phyloP scores from a whole-genome alignment of 2,797 vertebrate genomes.

The Sternotherus odoratus region DNA sequence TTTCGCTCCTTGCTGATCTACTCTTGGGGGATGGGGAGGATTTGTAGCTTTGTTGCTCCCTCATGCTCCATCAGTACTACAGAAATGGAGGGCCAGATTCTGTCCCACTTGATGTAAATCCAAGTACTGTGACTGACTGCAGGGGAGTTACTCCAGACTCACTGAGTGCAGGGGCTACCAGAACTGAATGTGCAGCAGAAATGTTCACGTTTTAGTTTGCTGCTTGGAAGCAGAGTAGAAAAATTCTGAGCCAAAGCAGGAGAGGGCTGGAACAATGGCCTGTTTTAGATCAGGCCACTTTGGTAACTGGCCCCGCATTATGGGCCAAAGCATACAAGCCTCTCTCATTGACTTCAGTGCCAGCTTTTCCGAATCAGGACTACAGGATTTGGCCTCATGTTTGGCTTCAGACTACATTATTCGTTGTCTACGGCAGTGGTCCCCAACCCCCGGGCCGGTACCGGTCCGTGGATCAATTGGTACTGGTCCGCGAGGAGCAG shows the following conservation, averaged over 20 bases:
- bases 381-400: constrained; percentile 14
- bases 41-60: not conserved
- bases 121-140: not conserved
- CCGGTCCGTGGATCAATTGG: too few species aligned
- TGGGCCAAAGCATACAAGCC: constrained; percentile 8
- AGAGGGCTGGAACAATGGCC: constrained; percentile 2
- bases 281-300: constrained; percentile 8
- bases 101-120: not conserved
- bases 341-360: not conserved
- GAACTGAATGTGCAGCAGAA: constrained; percentile 29
- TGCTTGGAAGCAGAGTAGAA: constrained; percentile 43
- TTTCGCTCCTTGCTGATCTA: not conserved
- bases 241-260: constrained; percentile 48
- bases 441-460: too few species aligned
- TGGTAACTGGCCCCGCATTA: constrained; percentile 26
- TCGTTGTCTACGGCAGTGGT: constrained; percentile 27
- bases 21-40: not conserved
- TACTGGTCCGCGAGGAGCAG: too few species aligned
- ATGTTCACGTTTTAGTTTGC: constrained; percentile 28
- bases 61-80: not conserved
- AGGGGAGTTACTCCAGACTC: not conserved
- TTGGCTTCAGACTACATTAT: constrained; percentile 38
- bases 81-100: not conserved
- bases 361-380: constrained; percentile 40
- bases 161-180: not conserved